Evolutionary conservation across 2,113 vertebrate species (phyloP).

Genomic region (Cacatua alba): DNA sequence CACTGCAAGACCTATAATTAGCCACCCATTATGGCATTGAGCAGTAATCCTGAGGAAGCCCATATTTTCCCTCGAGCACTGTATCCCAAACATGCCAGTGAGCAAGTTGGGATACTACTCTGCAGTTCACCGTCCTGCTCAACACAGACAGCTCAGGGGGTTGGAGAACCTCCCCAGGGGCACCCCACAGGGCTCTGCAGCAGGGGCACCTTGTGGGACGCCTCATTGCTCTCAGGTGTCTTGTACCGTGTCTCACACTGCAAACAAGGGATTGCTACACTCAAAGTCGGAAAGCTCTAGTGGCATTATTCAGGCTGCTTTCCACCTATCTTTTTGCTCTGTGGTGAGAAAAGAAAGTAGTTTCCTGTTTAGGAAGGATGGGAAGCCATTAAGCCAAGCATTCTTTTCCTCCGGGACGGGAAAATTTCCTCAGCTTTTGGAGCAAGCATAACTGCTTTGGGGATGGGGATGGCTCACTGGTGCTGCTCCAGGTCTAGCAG

Average conservation of each 20-base stretch:
- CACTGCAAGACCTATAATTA: slow-evolving; percentile 58
- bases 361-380: not conserved
- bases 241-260: not conserved
- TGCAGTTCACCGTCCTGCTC: not conserved
- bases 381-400: not conserved
- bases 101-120: not conserved
- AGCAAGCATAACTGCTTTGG: accelerated
- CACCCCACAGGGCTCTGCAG: not conserved
- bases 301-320: not conserved
- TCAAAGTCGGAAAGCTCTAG: not conserved
- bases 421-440: not conserved
- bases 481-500: not conserved
- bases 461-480: not conserved
- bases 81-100: not conserved
- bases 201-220: not conserved
- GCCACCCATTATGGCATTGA: not conserved
- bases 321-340: not conserved
- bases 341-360: not conserved
- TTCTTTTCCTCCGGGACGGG: not conserved
- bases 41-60: slow-evolving; percentile 34
- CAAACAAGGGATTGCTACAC: not conserved
- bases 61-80: not conserved
- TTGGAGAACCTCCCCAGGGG: not conserved
- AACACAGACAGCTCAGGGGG: not conserved
- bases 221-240: not conserved